A percentile compares a stretch with the other conserved stretches of the same genome.
phyloP scores from a whole-genome alignment of 1,140 invertebrate species.

The Stenopsyche tienmushanensis region DNA sequence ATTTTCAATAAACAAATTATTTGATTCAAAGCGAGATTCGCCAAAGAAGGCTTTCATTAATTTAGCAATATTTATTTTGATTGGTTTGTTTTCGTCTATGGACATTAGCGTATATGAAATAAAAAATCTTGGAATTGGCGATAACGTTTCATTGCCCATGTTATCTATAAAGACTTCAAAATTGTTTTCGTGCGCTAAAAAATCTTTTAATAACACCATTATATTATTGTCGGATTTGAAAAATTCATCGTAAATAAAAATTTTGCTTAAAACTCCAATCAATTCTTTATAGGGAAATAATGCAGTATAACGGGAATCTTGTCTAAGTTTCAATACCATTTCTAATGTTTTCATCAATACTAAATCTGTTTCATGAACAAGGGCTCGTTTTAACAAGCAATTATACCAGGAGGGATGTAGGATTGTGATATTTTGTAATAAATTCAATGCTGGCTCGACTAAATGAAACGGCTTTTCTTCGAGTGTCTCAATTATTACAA shows the following conservation, averaged over 20 bases:
- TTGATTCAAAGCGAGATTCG: too few relatives aligned
- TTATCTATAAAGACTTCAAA: constrained; percentile 20
- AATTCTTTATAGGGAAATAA: constrained; percentile 33
- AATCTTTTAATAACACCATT: constrained; percentile 18
- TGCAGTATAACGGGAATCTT: not conserved
- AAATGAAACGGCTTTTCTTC: constrained; percentile 47
- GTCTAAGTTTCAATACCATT: constrained; percentile 23
- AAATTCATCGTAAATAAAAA: constrained; percentile 35
- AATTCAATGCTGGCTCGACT: constrained; percentile 42
- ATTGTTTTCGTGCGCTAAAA: constrained; percentile 16
- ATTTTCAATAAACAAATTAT: constrained; percentile 28
- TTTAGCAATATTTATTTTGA: too few relatives aligned
- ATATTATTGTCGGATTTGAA: constrained; percentile 25
- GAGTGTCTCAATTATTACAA: constrained; percentile 44
- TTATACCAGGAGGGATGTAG: constrained; percentile 44
- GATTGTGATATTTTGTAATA: constrained; percentile 40
- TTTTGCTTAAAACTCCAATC: constrained; percentile 30
- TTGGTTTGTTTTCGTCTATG: not conserved
- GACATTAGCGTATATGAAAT: constrained; percentile 1
- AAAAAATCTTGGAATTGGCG: constrained; percentile 34
- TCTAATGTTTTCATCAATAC: constrained; percentile 26
- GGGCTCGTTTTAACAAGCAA: constrained; percentile 34
- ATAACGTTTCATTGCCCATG: constrained; percentile 2
- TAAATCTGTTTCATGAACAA: constrained; percentile 30
- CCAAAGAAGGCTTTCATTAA: too few relatives aligned